These are phyloP conservation scores for Gymnoscelis rufifasciata DNA, from an alignment of 2,888 invertebrate species.

Conservation along the genomic window DNA sequence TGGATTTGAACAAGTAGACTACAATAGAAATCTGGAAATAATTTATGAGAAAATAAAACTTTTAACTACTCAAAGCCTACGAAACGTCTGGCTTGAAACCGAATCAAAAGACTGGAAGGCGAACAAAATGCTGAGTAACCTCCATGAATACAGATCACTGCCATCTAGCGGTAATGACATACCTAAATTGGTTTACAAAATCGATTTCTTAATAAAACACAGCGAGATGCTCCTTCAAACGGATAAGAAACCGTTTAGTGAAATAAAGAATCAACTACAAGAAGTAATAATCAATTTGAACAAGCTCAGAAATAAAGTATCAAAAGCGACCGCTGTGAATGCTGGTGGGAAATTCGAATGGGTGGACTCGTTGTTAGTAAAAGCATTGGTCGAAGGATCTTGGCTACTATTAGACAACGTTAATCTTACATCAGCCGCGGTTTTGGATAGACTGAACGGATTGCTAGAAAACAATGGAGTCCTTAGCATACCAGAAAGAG, in stretches of 20 bases:
- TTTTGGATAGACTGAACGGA: slow-evolving; percentile 96
- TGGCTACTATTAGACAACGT: slow-evolving; percentile 95
- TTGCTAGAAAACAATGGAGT: slow-evolving; percentile 95
- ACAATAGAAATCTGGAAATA: slow-evolving; percentile 85
- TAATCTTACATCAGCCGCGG: slow-evolving; percentile 97
- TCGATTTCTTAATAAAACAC: slow-evolving; percentile 48
- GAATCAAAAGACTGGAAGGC: slow-evolving; percentile 40
- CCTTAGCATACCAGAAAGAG: slow-evolving; percentile 93
- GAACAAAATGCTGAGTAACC: slow-evolving; percentile 48
- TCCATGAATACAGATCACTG: slow-evolving; percentile 51
- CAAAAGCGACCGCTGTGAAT: slow-evolving; percentile 81
- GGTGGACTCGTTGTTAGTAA: slow-evolving; percentile 92
- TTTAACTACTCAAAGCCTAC: slow-evolving; percentile 71
- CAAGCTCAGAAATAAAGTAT: slow-evolving; percentile 60
- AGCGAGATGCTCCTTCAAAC: slow-evolving; percentile 42
- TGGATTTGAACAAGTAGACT: slow-evolving; percentile 96
- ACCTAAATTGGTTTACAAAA: slow-evolving; percentile 48
- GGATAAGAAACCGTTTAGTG: slow-evolving; percentile 28
- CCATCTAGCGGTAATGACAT: slow-evolving; percentile 40
- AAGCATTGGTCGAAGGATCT: slow-evolving; percentile 88
- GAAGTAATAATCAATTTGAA: slow-evolving; percentile 50
- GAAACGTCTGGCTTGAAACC: slow-evolving; percentile 59
- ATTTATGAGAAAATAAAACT: slow-evolving; percentile 79
- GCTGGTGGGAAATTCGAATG: slow-evolving; percentile 96
- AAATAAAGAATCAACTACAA: slow-evolving; percentile 35